Conservation (phyloP, 2,113 vertebrate species). For the Mobula birostris region DNA sequence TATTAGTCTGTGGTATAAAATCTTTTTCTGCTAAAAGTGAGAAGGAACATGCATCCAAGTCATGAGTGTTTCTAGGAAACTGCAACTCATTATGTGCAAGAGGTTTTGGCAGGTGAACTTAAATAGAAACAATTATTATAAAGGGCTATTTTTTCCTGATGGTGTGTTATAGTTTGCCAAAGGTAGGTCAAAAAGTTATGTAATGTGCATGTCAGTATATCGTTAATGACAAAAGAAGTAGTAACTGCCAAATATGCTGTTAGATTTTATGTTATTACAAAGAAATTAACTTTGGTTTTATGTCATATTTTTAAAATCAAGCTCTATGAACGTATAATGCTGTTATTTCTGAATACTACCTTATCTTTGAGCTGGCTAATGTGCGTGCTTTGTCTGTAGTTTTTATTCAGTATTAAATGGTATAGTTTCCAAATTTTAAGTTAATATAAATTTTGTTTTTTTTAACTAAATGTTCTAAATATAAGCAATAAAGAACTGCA, state of each 20-base stretch:
- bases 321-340: too few species aligned
- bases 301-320: not conserved
- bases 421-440: not conserved
- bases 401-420: not conserved
- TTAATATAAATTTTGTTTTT: not conserved
- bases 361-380: not conserved
- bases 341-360: not conserved
- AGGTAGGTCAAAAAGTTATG: not conserved
- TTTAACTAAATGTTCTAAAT: not conserved
- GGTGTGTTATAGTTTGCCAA: not conserved
- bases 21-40: not conserved
- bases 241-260: not conserved
- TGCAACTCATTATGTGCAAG: not conserved
- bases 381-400: not conserved
- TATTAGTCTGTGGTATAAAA: not conserved
- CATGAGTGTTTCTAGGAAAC: not conserved
- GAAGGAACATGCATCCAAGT: not conserved
- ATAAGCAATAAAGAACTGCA: too few species aligned
- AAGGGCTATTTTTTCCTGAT: not conserved
- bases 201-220: not conserved
- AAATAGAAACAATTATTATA: too few species aligned
- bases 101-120: too few species aligned
- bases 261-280: not conserved
- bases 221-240: not conserved
- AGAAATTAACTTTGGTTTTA: not conserved